These are phyloP conservation scores for Diacarnus erythraeanus DNA, from an alignment of 37 sponge, comb jelly and placozoan genomes.

Conservation along the genomic window DNA sequence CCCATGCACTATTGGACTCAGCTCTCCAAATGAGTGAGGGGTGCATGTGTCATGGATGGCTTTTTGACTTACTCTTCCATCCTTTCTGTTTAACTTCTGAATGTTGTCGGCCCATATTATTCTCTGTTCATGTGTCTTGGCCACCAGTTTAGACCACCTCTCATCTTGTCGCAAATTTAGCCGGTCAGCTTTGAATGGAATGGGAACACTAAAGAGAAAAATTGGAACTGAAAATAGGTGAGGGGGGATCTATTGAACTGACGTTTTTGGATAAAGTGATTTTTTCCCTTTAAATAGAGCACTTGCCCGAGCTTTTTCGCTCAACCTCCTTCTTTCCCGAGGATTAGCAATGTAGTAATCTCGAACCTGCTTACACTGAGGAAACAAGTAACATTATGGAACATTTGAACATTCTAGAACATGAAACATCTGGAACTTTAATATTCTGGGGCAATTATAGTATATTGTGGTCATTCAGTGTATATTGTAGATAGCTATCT, in stretches of 20 bases:
- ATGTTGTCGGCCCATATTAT: conserved; percentile 85
- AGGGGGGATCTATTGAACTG: conserved; percentile 4
- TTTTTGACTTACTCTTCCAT: conserved; percentile 88
- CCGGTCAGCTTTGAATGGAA: conserved; percentile 76
- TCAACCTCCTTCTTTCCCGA: conserved; percentile 38
- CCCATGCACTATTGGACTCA: neutral
- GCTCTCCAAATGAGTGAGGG: neutral
- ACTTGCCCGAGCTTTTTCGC: conserved; percentile 80
- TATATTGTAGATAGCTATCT: neutral
- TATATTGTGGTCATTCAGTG: too few species aligned
- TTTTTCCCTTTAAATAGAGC: conserved; percentile 77
- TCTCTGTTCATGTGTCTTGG: conserved; percentile 62
- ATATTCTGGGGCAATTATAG: too few species aligned
- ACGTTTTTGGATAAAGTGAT: conserved; percentile 65
- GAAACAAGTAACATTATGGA: neutral
- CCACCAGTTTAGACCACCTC: conserved; percentile 65
- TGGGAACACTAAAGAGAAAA: conserved; percentile 36
- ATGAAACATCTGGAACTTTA: too few species aligned
- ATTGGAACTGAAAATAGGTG: neutral
- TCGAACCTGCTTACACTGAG: conserved; percentile 59
- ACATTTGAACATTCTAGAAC: too few species aligned
- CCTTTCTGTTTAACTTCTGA: conserved; percentile 72
- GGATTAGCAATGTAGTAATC: conserved; percentile 60
- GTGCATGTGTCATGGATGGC: too few species aligned
- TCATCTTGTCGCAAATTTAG: conserved; percentile 52